Percentiles rank a stretch among this genome's conserved stretches.
Conservation (phyloP, 1,140 invertebrate genomes). For the Matsumurasca onukii region DNA sequence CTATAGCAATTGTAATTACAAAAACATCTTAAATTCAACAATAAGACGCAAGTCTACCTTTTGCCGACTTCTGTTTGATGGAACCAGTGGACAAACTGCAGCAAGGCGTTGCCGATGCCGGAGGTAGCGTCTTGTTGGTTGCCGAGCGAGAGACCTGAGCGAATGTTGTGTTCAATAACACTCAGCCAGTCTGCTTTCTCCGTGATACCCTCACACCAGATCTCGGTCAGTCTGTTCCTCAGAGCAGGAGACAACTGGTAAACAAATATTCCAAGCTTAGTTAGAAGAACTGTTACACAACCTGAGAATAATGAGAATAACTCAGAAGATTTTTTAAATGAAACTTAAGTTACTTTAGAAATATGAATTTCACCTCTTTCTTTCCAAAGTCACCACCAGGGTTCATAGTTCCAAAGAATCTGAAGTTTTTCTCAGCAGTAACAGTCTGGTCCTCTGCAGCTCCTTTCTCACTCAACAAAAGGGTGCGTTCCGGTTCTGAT, state of each 20-base stretch:
- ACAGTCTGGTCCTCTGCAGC: conserved; percentile 54
- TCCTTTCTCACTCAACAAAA: conserved; percentile 90
- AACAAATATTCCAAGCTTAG: conserved; percentile 1
- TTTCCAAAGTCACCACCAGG: conserved; percentile 99
- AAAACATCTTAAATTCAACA: no score
- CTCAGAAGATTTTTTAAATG: background rate
- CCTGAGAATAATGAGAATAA: background rate
- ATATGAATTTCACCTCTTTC: conserved; percentile 85
- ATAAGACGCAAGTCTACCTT: no score
- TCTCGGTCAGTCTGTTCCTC: conserved; percentile 97
- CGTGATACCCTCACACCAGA: conserved; percentile 88
- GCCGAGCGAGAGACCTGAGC: conserved; percentile 51
- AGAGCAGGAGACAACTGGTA: conserved; percentile 88
- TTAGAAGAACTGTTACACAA: background rate
- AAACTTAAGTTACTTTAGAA: background rate
- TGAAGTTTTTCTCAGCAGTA: conserved; percentile 78
- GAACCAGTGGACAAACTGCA: conserved; percentile 83
- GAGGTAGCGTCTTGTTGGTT: conserved; percentile 57
- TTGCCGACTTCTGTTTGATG: conserved; percentile 70
- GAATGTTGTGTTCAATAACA: conserved; percentile 76
- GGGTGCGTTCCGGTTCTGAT: conserved; percentile 83
- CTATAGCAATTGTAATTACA: no score
- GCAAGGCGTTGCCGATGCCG: conserved; percentile 65
- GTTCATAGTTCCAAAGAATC: conserved; percentile 99
- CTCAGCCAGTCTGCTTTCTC: conserved; percentile 68